Percentiles rank a stretch among this genome's conserved stretches.
These are phyloP conservation scores for Macrosoma leucophasiata DNA, from an alignment of 2,888 invertebrate species.

Conservation along the genomic window DNA sequence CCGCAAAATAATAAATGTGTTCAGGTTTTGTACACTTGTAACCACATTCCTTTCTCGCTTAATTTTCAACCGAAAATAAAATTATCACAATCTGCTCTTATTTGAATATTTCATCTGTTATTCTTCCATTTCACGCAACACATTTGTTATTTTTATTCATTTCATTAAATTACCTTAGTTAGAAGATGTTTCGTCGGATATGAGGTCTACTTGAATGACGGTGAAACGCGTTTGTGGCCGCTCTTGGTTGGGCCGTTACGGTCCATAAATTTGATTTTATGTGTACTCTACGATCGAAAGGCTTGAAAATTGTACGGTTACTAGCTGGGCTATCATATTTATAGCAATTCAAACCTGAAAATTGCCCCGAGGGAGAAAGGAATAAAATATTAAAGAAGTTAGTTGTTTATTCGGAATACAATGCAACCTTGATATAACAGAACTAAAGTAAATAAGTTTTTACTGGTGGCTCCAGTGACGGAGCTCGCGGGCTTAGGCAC, in stretches of 20 bases:
- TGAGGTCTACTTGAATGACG: conserved; percentile 52
- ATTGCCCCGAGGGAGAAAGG: no score
- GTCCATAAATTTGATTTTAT: conserved; percentile 61
- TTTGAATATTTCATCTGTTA: no score
- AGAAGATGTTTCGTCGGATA: conserved; percentile 41
- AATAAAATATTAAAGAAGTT: no score
- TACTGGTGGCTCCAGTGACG: no score
- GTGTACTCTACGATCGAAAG: conserved; percentile 37
- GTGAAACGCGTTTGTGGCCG: conserved; percentile 50
- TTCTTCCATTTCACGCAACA: no score
- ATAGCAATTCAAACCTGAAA: no score
- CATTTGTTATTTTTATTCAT: no score
- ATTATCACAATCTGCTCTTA: conserved; percentile 18
- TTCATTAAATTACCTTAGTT: conserved; percentile 18
- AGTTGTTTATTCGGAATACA: no score
- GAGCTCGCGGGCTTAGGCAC: no score
- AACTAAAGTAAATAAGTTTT: no score
- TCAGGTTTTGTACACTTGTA: not conserved
- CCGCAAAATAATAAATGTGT: not conserved
- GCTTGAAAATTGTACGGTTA: conserved; percentile 30
- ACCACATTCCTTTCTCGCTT: not conserved
- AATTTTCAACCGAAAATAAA: no score
- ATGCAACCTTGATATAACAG: no score
- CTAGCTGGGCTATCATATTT: conserved; percentile 26
- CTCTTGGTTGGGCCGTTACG: conserved; percentile 57